Percentiles rank a stretch among this genome's conserved stretches.
phyloP scores from a whole-genome alignment of 1,140 invertebrate genomes.

The Portunus trituberculatus region DNA sequence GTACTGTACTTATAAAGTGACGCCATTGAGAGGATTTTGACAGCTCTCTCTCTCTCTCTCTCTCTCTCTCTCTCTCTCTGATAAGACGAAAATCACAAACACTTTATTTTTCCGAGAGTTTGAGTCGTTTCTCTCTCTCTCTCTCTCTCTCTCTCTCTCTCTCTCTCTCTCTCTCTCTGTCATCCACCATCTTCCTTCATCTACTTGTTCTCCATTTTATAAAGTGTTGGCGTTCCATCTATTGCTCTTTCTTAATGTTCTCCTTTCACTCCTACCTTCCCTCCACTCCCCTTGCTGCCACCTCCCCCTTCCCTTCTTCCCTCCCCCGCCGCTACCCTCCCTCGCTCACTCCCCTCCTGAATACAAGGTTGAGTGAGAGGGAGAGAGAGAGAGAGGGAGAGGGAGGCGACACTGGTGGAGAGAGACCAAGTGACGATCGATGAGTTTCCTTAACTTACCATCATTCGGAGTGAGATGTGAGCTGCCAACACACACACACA shows the following conservation, averaged over 20 bases:
- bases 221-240: not conserved
- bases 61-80: conserved; percentile 49
- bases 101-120: too few relatives aligned
- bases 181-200: not conserved
- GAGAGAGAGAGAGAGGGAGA: conserved; percentile 3
- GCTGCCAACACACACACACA: not conserved
- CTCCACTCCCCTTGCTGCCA: not conserved
- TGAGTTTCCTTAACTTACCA: not conserved
- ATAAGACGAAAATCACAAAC: too few relatives aligned
- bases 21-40: not conserved
- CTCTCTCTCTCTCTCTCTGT: conserved; percentile 36
- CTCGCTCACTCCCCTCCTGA: not conserved
- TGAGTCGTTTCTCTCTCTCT: conserved; percentile 27
- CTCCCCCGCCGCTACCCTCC: not conserved
- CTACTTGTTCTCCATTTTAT: not conserved
- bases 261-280: not conserved
- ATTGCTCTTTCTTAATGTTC: not conserved
- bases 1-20: not conserved
- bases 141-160: conserved; percentile 48
- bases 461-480: not conserved
- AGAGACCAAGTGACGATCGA: conserved; percentile 1
- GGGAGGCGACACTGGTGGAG: not conserved
- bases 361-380: not conserved
- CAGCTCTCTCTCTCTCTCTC: not conserved
- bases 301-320: not conserved